Conservation (phyloP, 2,888 invertebrate genomes). For the Pandemis cinnamomeana region DNA sequence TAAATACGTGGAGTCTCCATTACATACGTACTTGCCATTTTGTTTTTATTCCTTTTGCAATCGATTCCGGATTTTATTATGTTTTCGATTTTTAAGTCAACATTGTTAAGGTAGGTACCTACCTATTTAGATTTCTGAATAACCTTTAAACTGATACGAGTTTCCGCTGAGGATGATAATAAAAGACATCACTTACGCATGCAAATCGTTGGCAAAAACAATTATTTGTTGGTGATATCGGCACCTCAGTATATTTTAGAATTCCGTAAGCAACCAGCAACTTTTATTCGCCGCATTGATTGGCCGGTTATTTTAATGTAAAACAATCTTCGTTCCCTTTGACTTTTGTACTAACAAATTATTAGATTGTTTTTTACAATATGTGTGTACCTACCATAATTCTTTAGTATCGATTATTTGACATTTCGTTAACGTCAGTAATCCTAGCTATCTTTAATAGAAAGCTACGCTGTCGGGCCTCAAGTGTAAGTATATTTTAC, state of each 20-base stretch:
- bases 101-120: constrained; percentile 19
- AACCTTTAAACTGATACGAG: background rate
- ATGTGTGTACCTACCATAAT: too few species aligned
- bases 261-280: too few species aligned
- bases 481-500: too few species aligned
- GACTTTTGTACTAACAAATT: too few species aligned
- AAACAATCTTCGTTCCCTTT: too few species aligned
- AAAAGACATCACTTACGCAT: background rate
- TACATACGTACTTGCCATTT: constrained; percentile 2
- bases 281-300: too few species aligned
- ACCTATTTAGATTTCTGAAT: background rate
- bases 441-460: background rate
- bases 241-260: too few species aligned
- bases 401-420: too few species aligned
- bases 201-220: background rate
- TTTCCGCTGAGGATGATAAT: background rate
- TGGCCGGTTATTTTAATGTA: too few species aligned
- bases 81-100: constrained; percentile 12
- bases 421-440: too few species aligned
- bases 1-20: constrained; percentile 16
- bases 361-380: too few species aligned
- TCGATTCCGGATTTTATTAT: constrained; percentile 24
- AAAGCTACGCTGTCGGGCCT: background rate
- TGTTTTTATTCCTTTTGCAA: constrained; percentile 21
- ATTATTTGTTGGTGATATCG: background rate